Conservation (phyloP, 1,140 invertebrate genomes). For the Drosophila bocki region DNA sequence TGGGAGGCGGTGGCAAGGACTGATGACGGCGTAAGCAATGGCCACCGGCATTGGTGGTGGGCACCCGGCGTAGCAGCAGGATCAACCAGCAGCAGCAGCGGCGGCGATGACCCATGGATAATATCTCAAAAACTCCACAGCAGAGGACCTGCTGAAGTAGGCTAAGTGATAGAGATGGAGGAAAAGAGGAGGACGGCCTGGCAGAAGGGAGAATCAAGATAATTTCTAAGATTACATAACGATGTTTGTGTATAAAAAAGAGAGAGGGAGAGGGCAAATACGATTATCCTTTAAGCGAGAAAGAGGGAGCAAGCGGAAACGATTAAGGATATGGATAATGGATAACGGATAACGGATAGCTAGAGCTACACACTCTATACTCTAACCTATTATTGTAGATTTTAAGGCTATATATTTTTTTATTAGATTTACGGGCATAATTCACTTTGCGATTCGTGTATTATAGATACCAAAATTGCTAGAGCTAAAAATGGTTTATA, state of each 20-base stretch:
- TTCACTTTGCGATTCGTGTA: constrained; percentile 60
- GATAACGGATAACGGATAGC: constrained; percentile 27
- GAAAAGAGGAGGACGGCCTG: background rate
- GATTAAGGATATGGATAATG: constrained; percentile 7
- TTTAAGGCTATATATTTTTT: constrained; percentile 55
- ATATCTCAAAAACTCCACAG: constrained; percentile 37
- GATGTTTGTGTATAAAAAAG: constrained; percentile 44
- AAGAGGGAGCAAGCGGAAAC: background rate
- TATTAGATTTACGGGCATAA: constrained; percentile 61
- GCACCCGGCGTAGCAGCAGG: constrained; percentile 30
- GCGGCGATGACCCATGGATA: constrained; percentile 16
- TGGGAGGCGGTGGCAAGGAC: constrained; percentile 19
- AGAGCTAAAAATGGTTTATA: constrained; percentile 50
- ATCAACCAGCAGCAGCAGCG: constrained; percentile 20
- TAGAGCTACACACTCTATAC: constrained; percentile 15
- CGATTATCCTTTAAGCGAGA: constrained; percentile 32
- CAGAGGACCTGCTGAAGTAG: constrained; percentile 9
- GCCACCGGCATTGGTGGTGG: constrained; percentile 2
- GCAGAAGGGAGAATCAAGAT: constrained; percentile 29
- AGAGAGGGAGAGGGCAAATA: background rate
- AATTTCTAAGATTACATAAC: constrained; percentile 48
- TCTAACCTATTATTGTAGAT: constrained; percentile 24
- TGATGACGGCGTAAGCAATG: constrained; percentile 29
- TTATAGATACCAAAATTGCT: constrained; percentile 65
- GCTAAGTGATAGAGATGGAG: constrained; percentile 11